Evolutionary conservation across 92 coral and sea anemone genomes (phyloP), one percentile per base, ranked within the genome.

Genomic region (Epizoanthus stellaris): DNA sequence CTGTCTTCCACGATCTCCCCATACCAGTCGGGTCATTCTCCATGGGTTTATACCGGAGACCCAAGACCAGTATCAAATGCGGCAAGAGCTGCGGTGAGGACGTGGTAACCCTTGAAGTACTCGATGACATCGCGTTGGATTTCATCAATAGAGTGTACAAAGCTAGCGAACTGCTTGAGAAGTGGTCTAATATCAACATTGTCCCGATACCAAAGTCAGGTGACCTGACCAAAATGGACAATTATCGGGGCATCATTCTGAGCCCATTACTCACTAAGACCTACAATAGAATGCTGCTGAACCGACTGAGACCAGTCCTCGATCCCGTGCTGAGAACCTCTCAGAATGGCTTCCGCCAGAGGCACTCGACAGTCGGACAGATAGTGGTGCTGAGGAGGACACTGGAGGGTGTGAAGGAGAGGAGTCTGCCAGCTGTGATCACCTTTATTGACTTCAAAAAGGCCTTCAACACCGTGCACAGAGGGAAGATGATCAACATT

Each of bases 311-410:
- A 81, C 85, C 66, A 66, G 62, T 67, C 15, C 76, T 81, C 15
- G 85, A 81, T 59, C 85, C 85, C 75, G 60, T 66, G 61, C 67
- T 81, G 25, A 60, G 76, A 25, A 81, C 20, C 39, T 66, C 85
- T 43, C 76, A 81, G 63, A 81, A 67, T 81, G 85, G 85, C 34
- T 81, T 81, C 53, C 45, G 85, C 20, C 75, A 81, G 75, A 81
- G 66, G 49, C 40, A 76, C 39, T 67, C 88, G 54, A 84, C 88
- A 17, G 70, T 75, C 45, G 69, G 77, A 58, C 81, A 83, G 68
- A 83, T 83, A 69, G 64, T 82, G 9, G 68, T 81, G 9, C 23
- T 59, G 54, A 69, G 82, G 53, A 57, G 80, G 61, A 21, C 54
- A 70, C 38, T 84, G 14, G 52, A 59, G 39, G 87, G 80, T 9